Conservation (phyloP, 2,888 invertebrate species). For the Pristionchus mayeri region DNA sequence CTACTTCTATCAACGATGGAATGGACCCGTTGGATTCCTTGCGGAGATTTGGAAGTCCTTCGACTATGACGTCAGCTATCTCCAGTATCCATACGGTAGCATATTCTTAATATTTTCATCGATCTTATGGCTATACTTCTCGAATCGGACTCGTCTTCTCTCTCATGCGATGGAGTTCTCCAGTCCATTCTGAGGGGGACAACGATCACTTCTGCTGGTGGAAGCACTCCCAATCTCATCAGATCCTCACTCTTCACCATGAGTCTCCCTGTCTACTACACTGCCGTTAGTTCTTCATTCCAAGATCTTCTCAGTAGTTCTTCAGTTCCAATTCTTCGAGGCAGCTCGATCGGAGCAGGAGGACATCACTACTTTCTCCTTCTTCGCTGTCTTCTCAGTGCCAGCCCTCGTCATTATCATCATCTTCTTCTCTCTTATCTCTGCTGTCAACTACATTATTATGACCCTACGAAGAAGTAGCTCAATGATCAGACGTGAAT, state of each 20-base stretch:
- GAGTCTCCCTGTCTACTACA: constrained; percentile 1
- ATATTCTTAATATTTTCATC: background rate
- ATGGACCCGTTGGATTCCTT: background rate
- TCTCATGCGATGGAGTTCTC: constrained; percentile 7
- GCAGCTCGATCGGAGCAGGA: background rate
- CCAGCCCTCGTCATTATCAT: background rate
- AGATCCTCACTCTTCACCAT: background rate
- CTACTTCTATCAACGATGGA: background rate
- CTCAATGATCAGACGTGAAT: background rate
- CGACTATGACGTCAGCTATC: background rate
- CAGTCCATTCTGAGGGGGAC: background rate
- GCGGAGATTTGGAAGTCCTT: background rate
- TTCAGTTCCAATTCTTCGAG: constrained; percentile 24
- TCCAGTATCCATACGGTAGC: constrained; percentile 19
- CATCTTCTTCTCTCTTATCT: background rate
- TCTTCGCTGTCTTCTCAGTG: constrained; percentile 22
- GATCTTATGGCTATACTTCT: background rate
- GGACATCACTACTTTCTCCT: background rate
- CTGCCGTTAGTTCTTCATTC: background rate
- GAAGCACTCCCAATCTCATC: background rate
- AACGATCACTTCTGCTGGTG: background rate
- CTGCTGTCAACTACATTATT: background rate
- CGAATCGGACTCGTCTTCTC: background rate
- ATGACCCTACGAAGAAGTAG: background rate
- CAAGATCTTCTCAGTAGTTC: background rate